These are phyloP conservation scores for Etia nguti DNA, from an alignment of 2,113 vertebrate species.

Conservation along the genomic window DNA sequence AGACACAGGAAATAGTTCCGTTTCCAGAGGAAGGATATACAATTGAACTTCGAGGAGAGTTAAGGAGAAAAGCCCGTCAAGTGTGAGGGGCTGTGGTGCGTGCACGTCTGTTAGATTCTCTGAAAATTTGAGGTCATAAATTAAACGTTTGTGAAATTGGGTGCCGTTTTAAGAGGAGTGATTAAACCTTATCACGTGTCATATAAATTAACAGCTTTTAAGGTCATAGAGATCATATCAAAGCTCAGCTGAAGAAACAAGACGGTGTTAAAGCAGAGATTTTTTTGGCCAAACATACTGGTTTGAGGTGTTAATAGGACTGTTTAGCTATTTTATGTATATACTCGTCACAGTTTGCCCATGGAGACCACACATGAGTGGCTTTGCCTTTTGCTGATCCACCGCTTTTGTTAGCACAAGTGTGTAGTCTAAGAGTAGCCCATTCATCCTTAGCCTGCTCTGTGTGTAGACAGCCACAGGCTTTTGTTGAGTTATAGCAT, in stretches of 20 bases:
- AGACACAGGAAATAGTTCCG: conserved; percentile 53
- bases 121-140: conserved; percentile 36
- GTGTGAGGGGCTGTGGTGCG: conserved; percentile 6
- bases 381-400: conserved; percentile 31
- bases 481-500: conserved; percentile 73
- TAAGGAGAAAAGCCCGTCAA: conserved; percentile 19
- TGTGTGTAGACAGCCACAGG: conserved; percentile 67
- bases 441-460: conserved; percentile 52
- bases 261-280: background rate
- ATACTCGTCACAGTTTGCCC: conserved; percentile 7
- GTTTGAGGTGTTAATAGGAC: background rate
- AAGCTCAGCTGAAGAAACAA: background rate
- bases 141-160: background rate
- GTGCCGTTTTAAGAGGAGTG: background rate
- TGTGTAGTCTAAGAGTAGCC: conserved; percentile 57
- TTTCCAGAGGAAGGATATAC: conserved; percentile 26
- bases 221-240: background rate
- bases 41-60: conserved; percentile 17
- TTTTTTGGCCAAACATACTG: background rate
- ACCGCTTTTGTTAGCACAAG: conserved; percentile 50
- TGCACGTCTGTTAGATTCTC: background rate
- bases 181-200: background rate
- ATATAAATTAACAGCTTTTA: background rate
- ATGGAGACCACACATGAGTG: conserved; percentile 58
- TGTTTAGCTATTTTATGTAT: conserved; percentile 1